These are phyloP conservation scores for Staurois parvus DNA, from an alignment of 2,797 vertebrate genomes.

Conservation along the genomic window DNA sequence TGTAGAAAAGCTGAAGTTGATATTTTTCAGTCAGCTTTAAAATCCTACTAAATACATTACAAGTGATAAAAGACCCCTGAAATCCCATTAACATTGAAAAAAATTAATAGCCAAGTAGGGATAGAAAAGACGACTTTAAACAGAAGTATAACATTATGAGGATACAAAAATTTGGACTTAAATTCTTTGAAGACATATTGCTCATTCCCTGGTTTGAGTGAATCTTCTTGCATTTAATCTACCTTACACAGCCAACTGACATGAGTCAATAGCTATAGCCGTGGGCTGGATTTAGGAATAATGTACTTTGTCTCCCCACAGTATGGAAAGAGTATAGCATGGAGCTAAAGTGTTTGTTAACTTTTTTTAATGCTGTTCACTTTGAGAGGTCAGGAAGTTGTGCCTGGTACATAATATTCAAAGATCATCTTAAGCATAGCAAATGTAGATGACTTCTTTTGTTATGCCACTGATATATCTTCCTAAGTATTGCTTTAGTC, in stretches of 20 bases:
- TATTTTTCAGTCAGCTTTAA: no score
- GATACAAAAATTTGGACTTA: background rate
- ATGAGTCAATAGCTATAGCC: slow-evolving; percentile 15
- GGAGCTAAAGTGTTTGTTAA: background rate
- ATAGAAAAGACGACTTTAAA: background rate
- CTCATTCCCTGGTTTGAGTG: slow-evolving; percentile 12
- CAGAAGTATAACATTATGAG: background rate
- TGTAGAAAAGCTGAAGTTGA: no score
- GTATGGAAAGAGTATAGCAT: background rate
- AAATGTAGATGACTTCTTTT: slow-evolving; percentile 18
- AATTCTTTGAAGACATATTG: background rate
- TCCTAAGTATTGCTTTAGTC: slow-evolving; percentile 28
- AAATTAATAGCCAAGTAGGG: no score
- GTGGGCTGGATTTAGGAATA: slow-evolving; percentile 8
- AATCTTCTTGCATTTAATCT: background rate
- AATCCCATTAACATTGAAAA: no score
- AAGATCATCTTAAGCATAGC: background rate
- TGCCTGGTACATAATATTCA: slow-evolving; percentile 27
- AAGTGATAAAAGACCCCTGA: no score
- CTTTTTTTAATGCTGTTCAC: slow-evolving; percentile 12
- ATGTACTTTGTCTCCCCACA: background rate
- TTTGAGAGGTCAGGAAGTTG: slow-evolving; percentile 17
- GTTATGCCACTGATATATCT: slow-evolving; percentile 39
- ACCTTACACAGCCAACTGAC: background rate
- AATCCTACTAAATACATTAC: no score